These are phyloP conservation scores for Petrocephalus microphthalmus DNA, from an alignment of 2,113 vertebrate genomes.

Conservation along the genomic window DNA sequence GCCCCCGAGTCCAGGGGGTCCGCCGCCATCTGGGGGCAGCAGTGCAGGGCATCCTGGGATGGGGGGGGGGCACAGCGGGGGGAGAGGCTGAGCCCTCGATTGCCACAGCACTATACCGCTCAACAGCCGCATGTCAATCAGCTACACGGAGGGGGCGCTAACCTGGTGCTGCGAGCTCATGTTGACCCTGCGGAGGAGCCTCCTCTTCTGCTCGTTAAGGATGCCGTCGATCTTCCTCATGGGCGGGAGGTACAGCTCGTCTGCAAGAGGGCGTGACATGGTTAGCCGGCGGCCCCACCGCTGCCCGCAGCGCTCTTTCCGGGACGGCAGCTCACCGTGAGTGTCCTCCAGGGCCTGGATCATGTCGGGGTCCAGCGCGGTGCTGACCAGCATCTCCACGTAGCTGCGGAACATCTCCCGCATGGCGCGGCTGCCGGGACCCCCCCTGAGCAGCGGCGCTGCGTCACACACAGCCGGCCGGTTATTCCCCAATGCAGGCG, in stretches of 20 bases:
- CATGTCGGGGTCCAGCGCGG: constrained; percentile 86
- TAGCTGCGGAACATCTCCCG: constrained; percentile 92
- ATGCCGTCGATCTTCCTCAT: constrained; percentile 78
- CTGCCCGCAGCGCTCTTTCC: neutral
- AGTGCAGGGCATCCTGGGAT: constrained; percentile 71
- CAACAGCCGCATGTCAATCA: neutral
- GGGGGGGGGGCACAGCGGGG: neutral
- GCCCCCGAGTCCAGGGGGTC: constrained; percentile 65
- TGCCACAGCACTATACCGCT: neutral
- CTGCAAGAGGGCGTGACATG: constrained; percentile 35
- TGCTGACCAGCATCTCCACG: constrained; percentile 90
- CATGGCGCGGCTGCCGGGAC: constrained; percentile 81
- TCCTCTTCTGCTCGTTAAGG: constrained; percentile 75
- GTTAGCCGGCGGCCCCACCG: neutral
- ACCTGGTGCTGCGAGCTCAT: constrained; percentile 71
- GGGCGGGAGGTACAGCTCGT: constrained; percentile 75
- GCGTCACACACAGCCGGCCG: neutral
- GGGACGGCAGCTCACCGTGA: constrained; percentile 56
- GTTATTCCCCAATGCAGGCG: neutral
- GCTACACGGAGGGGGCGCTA: neutral
- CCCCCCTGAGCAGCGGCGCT: constrained; percentile 62
- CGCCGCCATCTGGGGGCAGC: constrained; percentile 72
- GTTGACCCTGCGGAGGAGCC: constrained; percentile 65
- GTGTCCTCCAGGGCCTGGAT: constrained; percentile 90
- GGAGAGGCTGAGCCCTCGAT: neutral